Evolutionary conservation across 2,888 invertebrate species (phyloP).

Genomic region (Drosophila pegasa): DNA sequence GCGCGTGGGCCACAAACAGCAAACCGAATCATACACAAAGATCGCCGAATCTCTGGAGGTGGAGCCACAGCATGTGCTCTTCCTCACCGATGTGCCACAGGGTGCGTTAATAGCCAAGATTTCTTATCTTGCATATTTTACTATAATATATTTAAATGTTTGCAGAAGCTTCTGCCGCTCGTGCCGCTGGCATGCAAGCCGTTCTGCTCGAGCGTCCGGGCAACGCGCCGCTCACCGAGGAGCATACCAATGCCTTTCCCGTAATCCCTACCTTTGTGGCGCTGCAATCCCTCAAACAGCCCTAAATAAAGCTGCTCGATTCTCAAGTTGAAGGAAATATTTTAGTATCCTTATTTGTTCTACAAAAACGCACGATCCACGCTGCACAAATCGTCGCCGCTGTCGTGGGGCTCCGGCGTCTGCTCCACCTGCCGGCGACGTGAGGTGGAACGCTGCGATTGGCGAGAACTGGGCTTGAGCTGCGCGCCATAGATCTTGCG

Average conservation of each 20-base stretch:
- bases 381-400: conserved; percentile 83
- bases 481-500: conserved; percentile 70
- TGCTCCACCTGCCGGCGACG: conserved; percentile 29
- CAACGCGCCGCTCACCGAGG: conserved; percentile 89
- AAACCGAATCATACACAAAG: conserved; percentile 90
- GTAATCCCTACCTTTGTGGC: conserved; percentile 87
- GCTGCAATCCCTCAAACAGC: conserved; percentile 23
- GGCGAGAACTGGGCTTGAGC: conserved; percentile 63
- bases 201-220: conserved; percentile 92
- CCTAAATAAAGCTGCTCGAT: conserved; percentile 23
- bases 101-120: conserved; percentile 87
- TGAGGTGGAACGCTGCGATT: conserved; percentile 54
- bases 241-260: conserved; percentile 86
- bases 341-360: conserved; percentile 2
- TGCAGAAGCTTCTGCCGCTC: conserved; percentile 93
- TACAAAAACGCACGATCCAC: conserved; percentile 82
- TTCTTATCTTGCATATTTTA: not conserved
- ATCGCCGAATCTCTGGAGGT: conserved; percentile 89
- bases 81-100: conserved; percentile 93
- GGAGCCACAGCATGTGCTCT: conserved; percentile 90
- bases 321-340: not conserved
- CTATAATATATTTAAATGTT: not conserved
- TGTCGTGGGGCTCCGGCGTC: conserved; percentile 66
- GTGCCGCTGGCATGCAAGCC: conserved; percentile 89
- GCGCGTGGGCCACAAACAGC: conserved; percentile 92